Evolutionary conservation across 2,888 invertebrate species (phyloP), one percentile per base, ranked within the genome.

Genomic region (Hypselothyrea guttata): DNA sequence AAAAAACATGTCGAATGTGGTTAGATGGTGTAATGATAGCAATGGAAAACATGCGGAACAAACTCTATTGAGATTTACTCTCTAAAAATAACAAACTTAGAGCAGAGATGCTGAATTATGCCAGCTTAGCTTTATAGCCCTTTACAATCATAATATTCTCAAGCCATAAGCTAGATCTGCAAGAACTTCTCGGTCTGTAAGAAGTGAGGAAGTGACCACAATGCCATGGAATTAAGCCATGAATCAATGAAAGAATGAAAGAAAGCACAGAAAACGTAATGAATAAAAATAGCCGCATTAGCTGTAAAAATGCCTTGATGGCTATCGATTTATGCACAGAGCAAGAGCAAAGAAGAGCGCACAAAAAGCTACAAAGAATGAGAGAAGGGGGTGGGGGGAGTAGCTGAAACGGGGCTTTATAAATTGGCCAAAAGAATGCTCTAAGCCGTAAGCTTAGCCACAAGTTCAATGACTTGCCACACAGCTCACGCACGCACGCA

Each of bases 241-340:
- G 63, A 72, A 72, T 67, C 67, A 54, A 62, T 71, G 44, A 47
- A 70, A n/a, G n/a, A 22, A 22, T 22, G 22, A 22, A 22, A 79
- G 75, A 82, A 81, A 78, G 67, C 75, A 45, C 22, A 40, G 68
- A 75, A 75, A 77, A 76, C 75, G 81, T 78, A 84, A 86, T 86
- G 82, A 75, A 84, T 79, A 86, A 86, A 84, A 86, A 86, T 84
- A 86, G 77, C 75, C 75, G 68, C 71, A 84, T 82, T 84, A 86
- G 84, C 86, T 79, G 84, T 85, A 82, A 84, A 82, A 85, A 73
- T 51, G 67, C 65, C 70, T 74, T 78, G 82, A 82, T 84, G 79
- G 79, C 77, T 75, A 84, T 83, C 81, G 75, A 82, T 82, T 71
- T 71, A 63, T 66, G 66, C 58, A 57, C 22, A 27, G 40, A 44